phyloP scores from a whole-genome alignment of 2,797 vertebrate genomes.

The Hoplostethus mediterraneus region DNA sequence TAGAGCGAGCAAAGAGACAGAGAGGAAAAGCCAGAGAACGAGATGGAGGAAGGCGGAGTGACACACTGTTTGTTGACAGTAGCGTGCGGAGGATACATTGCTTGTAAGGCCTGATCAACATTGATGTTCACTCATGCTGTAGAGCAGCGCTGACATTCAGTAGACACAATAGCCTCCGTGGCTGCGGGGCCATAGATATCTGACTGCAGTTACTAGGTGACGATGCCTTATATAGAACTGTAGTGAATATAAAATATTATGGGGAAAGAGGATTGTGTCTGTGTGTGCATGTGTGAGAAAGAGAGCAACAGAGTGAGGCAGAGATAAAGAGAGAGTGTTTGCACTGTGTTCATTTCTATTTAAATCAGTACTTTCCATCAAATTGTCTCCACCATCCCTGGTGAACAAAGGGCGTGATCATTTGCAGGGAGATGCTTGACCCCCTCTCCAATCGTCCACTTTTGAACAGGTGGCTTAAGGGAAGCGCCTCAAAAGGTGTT shows the following conservation, averaged over 20 bases:
- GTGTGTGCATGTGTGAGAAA: background rate
- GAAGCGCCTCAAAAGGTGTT: too few relatives aligned
- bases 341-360: too few relatives aligned
- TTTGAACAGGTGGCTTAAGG: too few relatives aligned
- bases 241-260: conserved; percentile 13
- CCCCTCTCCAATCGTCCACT: too few relatives aligned
- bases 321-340: background rate
- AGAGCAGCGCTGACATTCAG: conserved; percentile 46
- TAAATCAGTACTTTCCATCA: too few relatives aligned
- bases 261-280: background rate
- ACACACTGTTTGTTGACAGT: background rate
- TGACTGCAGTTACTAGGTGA: conserved; percentile 49
- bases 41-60: background rate
- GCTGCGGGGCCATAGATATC: conserved; percentile 28
- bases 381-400: too few relatives aligned
- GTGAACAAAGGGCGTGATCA: too few relatives aligned
- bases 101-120: background rate
- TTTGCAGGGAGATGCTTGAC: too few relatives aligned
- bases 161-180: conserved; percentile 24
- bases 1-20: background rate
- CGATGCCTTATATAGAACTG: conserved; percentile 38
- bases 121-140: conserved; percentile 34
- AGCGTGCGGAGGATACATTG: background rate
- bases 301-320: background rate
- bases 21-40: background rate